Conservation (phyloP, 2,113 vertebrate species). For the Aplodontia rufa region DNA sequence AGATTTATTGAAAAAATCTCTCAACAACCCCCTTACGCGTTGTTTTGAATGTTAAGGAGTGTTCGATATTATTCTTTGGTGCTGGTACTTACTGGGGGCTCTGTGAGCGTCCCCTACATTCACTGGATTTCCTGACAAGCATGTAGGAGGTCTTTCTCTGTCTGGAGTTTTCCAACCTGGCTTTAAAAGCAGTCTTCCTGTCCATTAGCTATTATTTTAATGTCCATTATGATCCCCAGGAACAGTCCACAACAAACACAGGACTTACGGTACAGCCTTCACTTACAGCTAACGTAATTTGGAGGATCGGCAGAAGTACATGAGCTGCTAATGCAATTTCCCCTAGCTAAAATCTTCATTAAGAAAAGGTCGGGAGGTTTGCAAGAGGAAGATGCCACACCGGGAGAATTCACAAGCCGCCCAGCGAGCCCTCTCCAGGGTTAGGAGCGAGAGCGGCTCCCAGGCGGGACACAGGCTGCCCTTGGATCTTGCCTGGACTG, state of each 20-base stretch:
- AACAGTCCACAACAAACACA: not conserved
- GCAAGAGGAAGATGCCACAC: not conserved
- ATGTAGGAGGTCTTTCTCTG: not conserved
- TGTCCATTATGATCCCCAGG: not conserved
- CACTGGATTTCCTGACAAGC: not conserved
- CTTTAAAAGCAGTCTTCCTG: slow-evolving; percentile 22
- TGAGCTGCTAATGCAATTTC: not conserved
- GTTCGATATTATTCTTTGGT: not conserved
- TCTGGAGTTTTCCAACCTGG: slow-evolving; percentile 17
- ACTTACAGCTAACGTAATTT: slow-evolving; percentile 12
- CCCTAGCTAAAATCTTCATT: slow-evolving; percentile 38
- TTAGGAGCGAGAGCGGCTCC: not conserved
- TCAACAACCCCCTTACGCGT: not conserved
- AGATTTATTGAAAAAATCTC: not conserved
- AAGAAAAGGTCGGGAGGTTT: slow-evolving; percentile 19
- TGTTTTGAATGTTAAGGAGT: not conserved
- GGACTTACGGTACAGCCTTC: not conserved
- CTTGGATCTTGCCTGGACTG: not conserved
- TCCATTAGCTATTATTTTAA: not conserved
- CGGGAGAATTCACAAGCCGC: not conserved
- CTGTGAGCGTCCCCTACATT: not conserved
- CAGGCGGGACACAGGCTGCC: not conserved
- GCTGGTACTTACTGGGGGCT: not conserved
- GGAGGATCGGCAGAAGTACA: not conserved
- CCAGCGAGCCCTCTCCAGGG: not conserved